These are phyloP conservation scores for Tachysurus fulvidraco DNA, from an alignment of 2,113 vertebrate genomes.

Conservation along the genomic window DNA sequence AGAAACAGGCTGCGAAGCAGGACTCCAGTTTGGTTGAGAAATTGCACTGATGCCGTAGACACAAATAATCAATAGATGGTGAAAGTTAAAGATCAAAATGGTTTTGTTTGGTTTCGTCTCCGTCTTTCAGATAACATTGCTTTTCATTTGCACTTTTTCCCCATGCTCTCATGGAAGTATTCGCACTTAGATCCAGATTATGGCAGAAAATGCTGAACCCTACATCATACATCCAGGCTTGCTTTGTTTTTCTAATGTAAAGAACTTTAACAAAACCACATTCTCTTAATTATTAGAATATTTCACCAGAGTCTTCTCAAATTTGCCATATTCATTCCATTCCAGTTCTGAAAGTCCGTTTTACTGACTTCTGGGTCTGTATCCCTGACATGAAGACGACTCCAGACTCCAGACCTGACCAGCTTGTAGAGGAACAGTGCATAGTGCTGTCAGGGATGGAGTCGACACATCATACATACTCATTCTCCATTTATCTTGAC, in stretches of 20 bases:
- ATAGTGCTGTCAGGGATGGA: background rate
- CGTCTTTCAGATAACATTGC: background rate
- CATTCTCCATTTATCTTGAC: background rate
- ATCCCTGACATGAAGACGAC: too few species aligned
- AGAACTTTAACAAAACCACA: background rate
- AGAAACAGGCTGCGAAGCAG: conserved; percentile 1
- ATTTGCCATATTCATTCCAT: background rate
- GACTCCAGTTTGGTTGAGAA: background rate
- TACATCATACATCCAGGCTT: background rate
- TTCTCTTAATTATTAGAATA: background rate
- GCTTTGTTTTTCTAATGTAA: background rate
- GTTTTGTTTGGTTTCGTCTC: background rate
- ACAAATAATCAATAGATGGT: background rate
- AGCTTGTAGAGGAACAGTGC: background rate
- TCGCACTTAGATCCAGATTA: conserved; percentile 4
- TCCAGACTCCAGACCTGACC: background rate
- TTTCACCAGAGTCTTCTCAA: background rate
- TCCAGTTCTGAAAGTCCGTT: background rate
- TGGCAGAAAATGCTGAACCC: background rate
- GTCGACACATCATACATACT: background rate
- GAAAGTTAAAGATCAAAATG: background rate
- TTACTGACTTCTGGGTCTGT: background rate
- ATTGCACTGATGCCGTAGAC: conserved; percentile 7
- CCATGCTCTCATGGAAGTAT: background rate
- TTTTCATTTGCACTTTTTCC: conserved; percentile 23